These are phyloP conservation scores for Enteromius treurensis DNA, from an alignment of 2,797 vertebrate genomes.

Conservation along the genomic window DNA sequence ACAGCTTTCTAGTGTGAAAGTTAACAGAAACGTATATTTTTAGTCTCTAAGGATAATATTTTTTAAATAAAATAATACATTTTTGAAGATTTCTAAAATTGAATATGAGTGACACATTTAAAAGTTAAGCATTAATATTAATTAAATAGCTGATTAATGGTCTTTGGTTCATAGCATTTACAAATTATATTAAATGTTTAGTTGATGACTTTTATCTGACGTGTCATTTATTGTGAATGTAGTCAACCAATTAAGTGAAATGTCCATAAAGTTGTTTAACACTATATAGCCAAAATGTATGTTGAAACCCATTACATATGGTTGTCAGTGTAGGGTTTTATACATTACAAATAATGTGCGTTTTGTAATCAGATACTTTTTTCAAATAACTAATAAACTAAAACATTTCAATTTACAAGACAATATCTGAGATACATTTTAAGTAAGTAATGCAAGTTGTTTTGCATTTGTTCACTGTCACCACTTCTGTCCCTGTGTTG, in stretches of 20 bases:
- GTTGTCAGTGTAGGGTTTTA: not conserved
- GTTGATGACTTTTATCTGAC: not conserved
- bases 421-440: not conserved
- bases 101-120: not conserved
- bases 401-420: not conserved
- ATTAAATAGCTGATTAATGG: not conserved
- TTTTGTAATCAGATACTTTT: not conserved
- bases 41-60: not conserved
- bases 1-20: not conserved
- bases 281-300: not conserved
- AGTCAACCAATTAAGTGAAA: not conserved
- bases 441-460: not conserved
- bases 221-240: not conserved
- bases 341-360: not conserved
- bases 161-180: conserved; percentile 2
- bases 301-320: not conserved
- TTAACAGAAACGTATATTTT: not conserved
- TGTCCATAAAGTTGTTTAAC: not conserved
- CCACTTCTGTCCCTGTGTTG: not conserved
- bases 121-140: not conserved
- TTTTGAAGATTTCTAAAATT: not conserved
- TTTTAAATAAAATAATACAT: not conserved
- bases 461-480: not conserved
- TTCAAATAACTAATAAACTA: not conserved
- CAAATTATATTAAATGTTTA: not conserved